Evolutionary conservation across 2,797 vertebrate species (phyloP), one percentile per base, ranked within the genome.

Genomic region (Podarcis lilfordi): DNA sequence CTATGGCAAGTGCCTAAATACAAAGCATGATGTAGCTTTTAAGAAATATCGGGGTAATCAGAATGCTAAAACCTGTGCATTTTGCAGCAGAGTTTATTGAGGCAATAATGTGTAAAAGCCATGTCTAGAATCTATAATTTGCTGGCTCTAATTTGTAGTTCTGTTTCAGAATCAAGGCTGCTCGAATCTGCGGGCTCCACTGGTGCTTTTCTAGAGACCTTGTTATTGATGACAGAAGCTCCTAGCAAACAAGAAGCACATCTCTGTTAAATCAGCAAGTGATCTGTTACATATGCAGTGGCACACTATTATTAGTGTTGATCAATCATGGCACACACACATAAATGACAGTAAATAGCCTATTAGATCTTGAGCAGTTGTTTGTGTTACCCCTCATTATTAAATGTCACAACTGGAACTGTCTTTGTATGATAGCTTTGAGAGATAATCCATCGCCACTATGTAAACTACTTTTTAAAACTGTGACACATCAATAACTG

Each of bases 401-500:
- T 87, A 92, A 94, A 84, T 90, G 89, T 89, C 75, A 92, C 61
- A 81, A 81, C 2, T 32, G 83, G 35, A 43, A 8, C 37, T 75
- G 87, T 80, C 85, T 94, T 94, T 86, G 23, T 84, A 32, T 40
- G 66, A 86, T 78, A 74, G 74, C 87, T 94, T 82, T 85, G 80
- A 93, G 85, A 94, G 68, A 92, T 23, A 89, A 95, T 87, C 85
- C n/a, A 64, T 86, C 85, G 76, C 72, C n/a, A 1, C 21, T 74
- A 0, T 80, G 10, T 10, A 79, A 91, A 91, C 3, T 55, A 87
- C 82, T 92, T 93, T 86, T 83, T 32, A 5, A 74, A 85, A 40
- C n/a, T 89, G 93, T 89, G 84, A 92, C 89, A 32, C 82, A 82
- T 89, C 75, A 88, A 76, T 92, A 95, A 80, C 3, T 50, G 55